These are phyloP conservation scores for Malacoraja senta DNA, from an alignment of 2,797 vertebrate species.

Conservation along the genomic window DNA sequence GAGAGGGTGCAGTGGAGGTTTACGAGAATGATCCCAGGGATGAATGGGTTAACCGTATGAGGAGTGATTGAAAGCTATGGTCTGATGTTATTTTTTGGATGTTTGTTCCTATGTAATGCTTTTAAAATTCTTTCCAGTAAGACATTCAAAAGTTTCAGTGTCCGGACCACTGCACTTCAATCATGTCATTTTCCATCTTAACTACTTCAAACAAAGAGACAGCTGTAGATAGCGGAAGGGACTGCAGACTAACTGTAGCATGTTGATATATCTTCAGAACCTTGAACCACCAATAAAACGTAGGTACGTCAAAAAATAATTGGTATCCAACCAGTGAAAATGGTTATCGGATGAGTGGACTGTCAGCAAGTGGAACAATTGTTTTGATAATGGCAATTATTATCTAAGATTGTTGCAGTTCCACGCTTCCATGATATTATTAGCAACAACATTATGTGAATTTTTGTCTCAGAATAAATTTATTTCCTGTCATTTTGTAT, in stretches of 20 bases:
- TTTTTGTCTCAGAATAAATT: constrained; percentile 4
- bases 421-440: background rate
- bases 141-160: background rate
- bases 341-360: background rate
- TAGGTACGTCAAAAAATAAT: background rate
- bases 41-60: too few relatives aligned
- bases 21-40: too few relatives aligned
- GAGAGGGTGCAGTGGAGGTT: too few relatives aligned
- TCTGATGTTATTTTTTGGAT: too few relatives aligned
- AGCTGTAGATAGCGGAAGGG: background rate
- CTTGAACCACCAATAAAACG: background rate
- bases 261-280: background rate
- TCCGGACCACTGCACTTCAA: background rate
- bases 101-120: background rate
- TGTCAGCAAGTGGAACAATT: background rate
- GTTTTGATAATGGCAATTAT: background rate
- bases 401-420: background rate
- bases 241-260: background rate
- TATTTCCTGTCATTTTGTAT: background rate
- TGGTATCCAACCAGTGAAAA: background rate
- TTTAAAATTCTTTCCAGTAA: background rate
- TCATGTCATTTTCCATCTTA: background rate
- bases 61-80: too few relatives aligned
- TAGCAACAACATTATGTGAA: background rate
- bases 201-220: background rate